Percentiles rank a stretch among this genome's conserved stretches.
Conservation (phyloP, 2,797 vertebrate species). For the Brachymystax lenok region DNA sequence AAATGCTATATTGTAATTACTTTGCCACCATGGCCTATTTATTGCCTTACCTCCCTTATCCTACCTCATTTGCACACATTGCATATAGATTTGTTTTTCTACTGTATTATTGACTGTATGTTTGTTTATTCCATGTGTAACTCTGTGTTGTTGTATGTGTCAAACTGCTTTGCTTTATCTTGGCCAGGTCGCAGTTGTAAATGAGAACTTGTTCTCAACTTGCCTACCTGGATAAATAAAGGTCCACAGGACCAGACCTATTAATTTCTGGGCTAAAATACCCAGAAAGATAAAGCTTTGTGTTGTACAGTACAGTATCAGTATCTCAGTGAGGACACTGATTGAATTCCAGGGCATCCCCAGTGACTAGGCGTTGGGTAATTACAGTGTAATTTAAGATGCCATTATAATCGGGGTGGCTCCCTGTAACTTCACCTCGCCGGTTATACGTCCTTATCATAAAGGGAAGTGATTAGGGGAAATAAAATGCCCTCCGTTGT, state of each 20-base stretch:
- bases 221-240: too few species aligned
- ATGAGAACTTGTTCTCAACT: too few species aligned
- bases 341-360: conserved; percentile 79
- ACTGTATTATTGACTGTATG: too few species aligned
- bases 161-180: too few species aligned
- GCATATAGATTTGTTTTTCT: too few species aligned
- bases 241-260: conserved; percentile 32
- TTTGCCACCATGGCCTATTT: too few species aligned
- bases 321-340: conserved; percentile 64
- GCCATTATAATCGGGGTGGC: conserved; percentile 76
- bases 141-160: too few species aligned
- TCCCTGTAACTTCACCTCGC: conserved; percentile 73
- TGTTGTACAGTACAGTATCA: conserved; percentile 64
- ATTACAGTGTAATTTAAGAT: conserved; percentile 81
- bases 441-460: conserved; percentile 73
- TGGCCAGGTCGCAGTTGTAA: too few species aligned
- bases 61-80: too few species aligned
- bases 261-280: conserved; percentile 70
- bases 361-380: conserved; percentile 75
- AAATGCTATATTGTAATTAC: too few species aligned
- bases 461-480: conserved; percentile 68
- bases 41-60: too few species aligned
- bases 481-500: conserved; percentile 51
- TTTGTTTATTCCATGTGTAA: too few species aligned
- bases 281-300: conserved; percentile 52